phyloP scores from a whole-genome alignment of 1,140 invertebrate species.

The Drosophila mayri region DNA sequence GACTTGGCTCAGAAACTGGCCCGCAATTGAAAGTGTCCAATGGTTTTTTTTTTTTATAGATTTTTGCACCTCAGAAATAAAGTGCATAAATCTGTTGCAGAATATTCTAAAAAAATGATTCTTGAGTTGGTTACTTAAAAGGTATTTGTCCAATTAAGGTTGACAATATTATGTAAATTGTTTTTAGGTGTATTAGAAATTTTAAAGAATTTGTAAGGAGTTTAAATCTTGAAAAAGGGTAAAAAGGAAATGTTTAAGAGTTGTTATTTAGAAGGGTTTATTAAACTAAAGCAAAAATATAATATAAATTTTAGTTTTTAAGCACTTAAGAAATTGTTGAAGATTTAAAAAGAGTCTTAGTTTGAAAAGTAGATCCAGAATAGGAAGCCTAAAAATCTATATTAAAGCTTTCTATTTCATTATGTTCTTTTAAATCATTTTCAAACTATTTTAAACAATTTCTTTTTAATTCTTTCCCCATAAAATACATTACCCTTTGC shows the following conservation, averaged over 20 bases:
- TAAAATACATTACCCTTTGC: background rate
- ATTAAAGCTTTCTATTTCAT: background rate
- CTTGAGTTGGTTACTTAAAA: constrained; percentile 1
- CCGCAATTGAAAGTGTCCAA: constrained; percentile 53
- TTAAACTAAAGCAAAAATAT: too few species aligned
- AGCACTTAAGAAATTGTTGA: too few species aligned
- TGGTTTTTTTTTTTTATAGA: background rate
- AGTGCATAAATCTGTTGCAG: constrained; percentile 14
- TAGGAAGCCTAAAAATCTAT: background rate
- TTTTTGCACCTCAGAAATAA: background rate
- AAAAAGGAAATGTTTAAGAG: too few species aligned
- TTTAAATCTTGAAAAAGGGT: too few species aligned
- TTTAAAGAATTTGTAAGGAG: background rate
- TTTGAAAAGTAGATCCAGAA: too few species aligned
- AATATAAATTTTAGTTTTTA: too few species aligned
- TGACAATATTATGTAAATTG: constrained; percentile 4
- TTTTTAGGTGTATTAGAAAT: background rate
- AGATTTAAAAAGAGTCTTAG: too few species aligned
- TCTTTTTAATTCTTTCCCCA: background rate
- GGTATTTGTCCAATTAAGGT: constrained; percentile 8
- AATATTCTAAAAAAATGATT: background rate
- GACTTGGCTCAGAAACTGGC: constrained; percentile 41
- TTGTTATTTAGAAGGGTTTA: too few species aligned
- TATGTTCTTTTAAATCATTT: background rate
- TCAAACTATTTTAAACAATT: background rate